Conservation (phyloP, 2,797 vertebrate genomes). For the Pangasius macronema region DNA sequence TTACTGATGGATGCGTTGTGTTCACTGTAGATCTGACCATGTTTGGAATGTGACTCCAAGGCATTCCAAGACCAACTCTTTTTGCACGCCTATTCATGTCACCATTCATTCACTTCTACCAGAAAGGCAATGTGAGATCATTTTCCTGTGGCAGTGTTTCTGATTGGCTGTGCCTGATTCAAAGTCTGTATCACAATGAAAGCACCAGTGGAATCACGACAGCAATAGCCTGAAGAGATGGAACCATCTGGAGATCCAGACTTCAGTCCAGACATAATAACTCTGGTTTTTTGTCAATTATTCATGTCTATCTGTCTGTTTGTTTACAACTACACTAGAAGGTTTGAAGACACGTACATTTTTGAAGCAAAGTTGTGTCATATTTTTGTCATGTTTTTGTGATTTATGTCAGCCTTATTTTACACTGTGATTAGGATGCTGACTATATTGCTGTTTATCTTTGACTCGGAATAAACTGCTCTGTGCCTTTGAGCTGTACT, state of each 20-base stretch:
- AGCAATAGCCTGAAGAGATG: not conserved
- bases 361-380: not conserved
- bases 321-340: constrained; percentile 25
- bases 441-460: not conserved
- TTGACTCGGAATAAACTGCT: constrained; percentile 6
- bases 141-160: not conserved
- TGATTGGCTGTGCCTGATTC: not conserved
- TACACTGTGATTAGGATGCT: not conserved
- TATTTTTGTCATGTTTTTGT: not conserved
- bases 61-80: not conserved
- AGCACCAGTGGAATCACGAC: not conserved
- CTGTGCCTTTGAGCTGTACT: not conserved
- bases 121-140: not conserved
- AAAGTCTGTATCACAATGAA: not conserved
- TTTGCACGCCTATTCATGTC: not conserved
- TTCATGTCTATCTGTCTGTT: not conserved
- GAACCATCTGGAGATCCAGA: constrained; percentile 22
- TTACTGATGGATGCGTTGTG: not conserved
- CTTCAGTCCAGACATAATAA: not conserved
- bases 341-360: not conserved
- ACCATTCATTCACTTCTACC: not conserved
- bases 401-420: not conserved
- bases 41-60: not conserved
- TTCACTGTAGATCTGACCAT: not conserved
- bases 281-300: constrained; percentile 8